These are phyloP conservation scores for Rhynchotus rufescens DNA, from an alignment of 2,797 vertebrate species.

Conservation along the genomic window DNA sequence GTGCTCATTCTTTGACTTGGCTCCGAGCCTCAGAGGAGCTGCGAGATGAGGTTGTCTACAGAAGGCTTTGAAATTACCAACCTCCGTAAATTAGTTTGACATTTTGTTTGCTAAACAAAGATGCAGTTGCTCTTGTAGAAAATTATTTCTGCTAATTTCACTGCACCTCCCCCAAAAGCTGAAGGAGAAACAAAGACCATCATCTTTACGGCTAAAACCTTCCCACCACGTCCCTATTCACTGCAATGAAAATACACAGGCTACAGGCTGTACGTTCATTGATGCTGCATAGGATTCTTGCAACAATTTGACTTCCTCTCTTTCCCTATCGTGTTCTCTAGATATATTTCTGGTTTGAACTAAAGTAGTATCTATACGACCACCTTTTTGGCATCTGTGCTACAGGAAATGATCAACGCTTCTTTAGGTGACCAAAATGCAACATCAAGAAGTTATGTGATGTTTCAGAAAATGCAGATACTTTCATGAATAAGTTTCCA, in stretches of 20 bases:
- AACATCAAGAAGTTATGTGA: not conserved
- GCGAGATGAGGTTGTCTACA: not conserved
- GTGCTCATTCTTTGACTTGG: not conserved
- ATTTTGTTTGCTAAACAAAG: not conserved
- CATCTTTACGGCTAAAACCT: not conserved
- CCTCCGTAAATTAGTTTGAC: not conserved
- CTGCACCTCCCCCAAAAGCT: not conserved
- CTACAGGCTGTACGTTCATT: fast-evolving
- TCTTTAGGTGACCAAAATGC: not conserved
- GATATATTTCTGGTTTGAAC: not conserved
- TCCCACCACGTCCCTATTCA: not conserved
- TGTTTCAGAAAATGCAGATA: not conserved
- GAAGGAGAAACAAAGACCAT: not conserved
- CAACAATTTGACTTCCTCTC: not conserved
- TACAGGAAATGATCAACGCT: not conserved
- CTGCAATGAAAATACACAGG: not conserved
- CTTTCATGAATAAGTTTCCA: not conserved
- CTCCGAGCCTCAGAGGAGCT: not conserved
- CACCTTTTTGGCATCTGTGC: not conserved
- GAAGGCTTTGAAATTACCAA: not conserved
- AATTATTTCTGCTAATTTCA: not conserved
- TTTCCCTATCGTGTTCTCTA: not conserved
- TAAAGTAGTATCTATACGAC: not conserved
- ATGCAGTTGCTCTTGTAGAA: not conserved
- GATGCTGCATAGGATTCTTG: not conserved